Percentiles rank a stretch among this genome's conserved stretches.
phyloP scores from a whole-genome alignment of 2,797 vertebrate genomes.

The Eupleurogrammus muticus region DNA sequence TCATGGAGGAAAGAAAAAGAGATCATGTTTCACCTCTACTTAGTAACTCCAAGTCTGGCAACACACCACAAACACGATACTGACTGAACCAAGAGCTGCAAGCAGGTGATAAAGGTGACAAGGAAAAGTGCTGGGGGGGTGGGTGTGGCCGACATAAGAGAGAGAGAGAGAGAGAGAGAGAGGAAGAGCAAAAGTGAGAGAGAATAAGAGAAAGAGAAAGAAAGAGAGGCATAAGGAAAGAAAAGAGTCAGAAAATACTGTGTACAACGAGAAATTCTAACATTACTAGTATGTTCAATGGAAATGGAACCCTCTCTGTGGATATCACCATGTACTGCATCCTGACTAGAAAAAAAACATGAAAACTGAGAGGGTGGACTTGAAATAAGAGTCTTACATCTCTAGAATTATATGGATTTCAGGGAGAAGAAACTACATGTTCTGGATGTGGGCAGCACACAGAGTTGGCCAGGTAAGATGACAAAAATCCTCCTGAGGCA shows the following conservation, averaged over 20 bases:
- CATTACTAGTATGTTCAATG: neutral
- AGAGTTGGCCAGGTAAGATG: constrained; percentile 33
- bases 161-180: neutral
- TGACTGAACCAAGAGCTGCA: constrained; percentile 19
- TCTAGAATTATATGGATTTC: neutral
- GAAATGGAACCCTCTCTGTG: constrained; percentile 1
- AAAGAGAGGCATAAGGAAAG: neutral
- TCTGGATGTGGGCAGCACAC: constrained; percentile 5
- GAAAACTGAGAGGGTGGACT: neutral
- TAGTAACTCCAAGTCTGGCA: neutral
- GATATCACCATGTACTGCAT: neutral
- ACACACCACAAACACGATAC: neutral
- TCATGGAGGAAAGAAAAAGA: neutral
- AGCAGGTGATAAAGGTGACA: constrained; percentile 37
- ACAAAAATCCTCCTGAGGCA: no score
- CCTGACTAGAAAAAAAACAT: constrained; percentile 11
- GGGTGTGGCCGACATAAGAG: constrained; percentile 55
- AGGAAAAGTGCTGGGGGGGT: constrained; percentile 19
- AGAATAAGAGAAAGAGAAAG: constrained; percentile 3
- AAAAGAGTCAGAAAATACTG: neutral
- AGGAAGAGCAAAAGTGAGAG: neutral
- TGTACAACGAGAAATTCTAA: neutral
- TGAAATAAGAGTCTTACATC: neutral
- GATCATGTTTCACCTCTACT: neutral
- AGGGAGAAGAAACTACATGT: neutral